Evolutionary conservation across 2,888 invertebrate species (phyloP).

Genomic region (Polyploca ridens): DNA sequence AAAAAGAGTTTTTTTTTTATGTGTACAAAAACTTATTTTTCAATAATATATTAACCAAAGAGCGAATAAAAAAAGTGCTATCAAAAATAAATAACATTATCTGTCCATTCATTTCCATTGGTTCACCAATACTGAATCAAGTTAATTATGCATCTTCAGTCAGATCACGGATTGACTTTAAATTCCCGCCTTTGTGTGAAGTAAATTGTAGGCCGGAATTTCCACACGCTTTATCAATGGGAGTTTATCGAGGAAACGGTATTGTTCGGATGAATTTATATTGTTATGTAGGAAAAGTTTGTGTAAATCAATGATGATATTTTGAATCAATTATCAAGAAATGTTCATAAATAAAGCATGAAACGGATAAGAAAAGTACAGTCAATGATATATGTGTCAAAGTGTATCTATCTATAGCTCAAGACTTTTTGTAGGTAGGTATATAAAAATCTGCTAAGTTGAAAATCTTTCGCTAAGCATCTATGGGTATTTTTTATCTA

Average conservation of each 20-base stretch:
- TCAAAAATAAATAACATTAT: neutral
- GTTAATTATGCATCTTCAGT: constrained; percentile 12
- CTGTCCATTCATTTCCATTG: neutral
- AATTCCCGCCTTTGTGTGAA: constrained; percentile 12
- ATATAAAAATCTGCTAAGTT: no score
- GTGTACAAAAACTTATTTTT: no score
- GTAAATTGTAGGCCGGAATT: constrained; percentile 8
- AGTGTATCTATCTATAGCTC: no score
- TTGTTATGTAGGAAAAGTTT: constrained; percentile 4
- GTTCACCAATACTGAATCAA: neutral
- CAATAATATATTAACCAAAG: no score
- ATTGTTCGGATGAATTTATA: constrained; percentile 6
- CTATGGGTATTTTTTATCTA: no score
- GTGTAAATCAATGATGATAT: neutral
- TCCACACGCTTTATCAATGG: constrained; percentile 12
- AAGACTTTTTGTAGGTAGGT: no score
- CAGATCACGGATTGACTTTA: constrained; percentile 13
- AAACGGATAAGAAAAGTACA: no score
- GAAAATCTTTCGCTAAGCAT: no score
- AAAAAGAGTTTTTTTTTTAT: no score
- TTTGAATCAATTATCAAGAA: no score
- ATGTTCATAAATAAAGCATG: no score
- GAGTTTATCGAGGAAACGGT: constrained; percentile 5
- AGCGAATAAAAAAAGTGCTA: neutral
- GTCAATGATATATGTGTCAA: no score